phyloP scores from a whole-genome alignment of 2,113 vertebrate species.

The Anthoscopus minutus region DNA sequence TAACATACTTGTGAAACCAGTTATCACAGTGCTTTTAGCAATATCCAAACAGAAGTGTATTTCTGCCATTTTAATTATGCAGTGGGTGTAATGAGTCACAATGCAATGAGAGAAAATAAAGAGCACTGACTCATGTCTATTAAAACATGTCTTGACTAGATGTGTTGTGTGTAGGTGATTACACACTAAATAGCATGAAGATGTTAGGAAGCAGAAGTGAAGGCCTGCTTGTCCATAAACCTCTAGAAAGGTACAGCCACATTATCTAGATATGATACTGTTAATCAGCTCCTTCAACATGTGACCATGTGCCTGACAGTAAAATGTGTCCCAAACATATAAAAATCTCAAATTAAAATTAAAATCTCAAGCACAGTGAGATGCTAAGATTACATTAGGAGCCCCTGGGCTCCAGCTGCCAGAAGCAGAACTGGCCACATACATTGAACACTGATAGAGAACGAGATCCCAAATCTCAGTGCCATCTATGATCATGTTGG shows the following conservation, averaged over 20 bases:
- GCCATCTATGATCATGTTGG: not conserved
- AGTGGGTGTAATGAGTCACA: constrained; percentile 11
- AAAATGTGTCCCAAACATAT: not conserved
- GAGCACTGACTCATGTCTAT: not conserved
- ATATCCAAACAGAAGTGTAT: not conserved
- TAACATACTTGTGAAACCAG: not conserved
- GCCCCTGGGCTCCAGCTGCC: not conserved
- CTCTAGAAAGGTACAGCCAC: not conserved
- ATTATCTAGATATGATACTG: not conserved
- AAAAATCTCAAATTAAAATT: not conserved
- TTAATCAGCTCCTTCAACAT: not conserved
- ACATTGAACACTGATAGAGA: not conserved
- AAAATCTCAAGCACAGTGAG: not conserved
- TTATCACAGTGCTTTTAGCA: not conserved
- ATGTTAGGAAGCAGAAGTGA: not conserved
- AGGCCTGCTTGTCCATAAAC: not conserved
- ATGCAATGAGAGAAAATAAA: not conserved
- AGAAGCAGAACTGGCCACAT: not conserved
- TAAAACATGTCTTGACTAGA: constrained; percentile 16
- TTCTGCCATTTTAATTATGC: not conserved
- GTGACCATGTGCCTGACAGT: not conserved
- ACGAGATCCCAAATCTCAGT: not conserved
- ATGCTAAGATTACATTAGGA: not conserved
- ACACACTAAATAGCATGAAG: not conserved
- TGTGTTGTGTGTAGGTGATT: not conserved